These are phyloP conservation scores for Pseudobourletiella spinata DNA, from an alignment of 1,140 invertebrate genomes.

Conservation along the genomic window DNA sequence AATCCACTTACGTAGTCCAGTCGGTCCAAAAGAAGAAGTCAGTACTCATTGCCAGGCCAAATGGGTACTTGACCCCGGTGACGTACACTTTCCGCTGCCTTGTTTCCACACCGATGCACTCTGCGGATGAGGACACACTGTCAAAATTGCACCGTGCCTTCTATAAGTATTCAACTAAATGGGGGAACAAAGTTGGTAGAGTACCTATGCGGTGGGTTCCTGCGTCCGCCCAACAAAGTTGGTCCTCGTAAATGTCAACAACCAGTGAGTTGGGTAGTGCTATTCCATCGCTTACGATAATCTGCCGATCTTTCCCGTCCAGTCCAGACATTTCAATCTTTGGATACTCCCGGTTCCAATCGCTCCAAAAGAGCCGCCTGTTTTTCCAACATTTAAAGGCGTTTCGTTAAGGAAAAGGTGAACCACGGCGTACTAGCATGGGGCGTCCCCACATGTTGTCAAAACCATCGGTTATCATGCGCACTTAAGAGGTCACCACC, in stretches of 20 bases:
- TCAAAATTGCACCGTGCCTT: too few species aligned
- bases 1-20: slow-evolving; percentile 84
- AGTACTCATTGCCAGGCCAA: slow-evolving; percentile 72
- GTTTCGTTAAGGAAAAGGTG: too few species aligned
- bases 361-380: slow-evolving; percentile 93
- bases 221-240: slow-evolving; percentile 91
- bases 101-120: slow-evolving; percentile 63
- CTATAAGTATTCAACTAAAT: too few species aligned
- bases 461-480: too few species aligned
- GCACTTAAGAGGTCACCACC: too few species aligned
- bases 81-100: slow-evolving; percentile 58
- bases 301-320: slow-evolving; percentile 69
- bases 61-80: slow-evolving; percentile 74
- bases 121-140: slow-evolving; percentile 42
- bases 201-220: slow-evolving; percentile 62
- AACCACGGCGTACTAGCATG: too few species aligned
- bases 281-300: slow-evolving; percentile 48
- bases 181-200: too few species aligned
- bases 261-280: slow-evolving; percentile 54
- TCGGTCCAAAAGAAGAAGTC: slow-evolving; percentile 92
- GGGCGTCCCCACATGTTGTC: too few species aligned
- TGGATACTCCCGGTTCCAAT: slow-evolving; percentile 84
- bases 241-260: slow-evolving; percentile 56
- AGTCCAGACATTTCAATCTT: slow-evolving; percentile 90
- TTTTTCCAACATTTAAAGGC: too few species aligned